These are phyloP conservation scores for Ochotona curzoniae DNA, from an alignment of 2,113 vertebrate genomes.

Conservation along the genomic window DNA sequence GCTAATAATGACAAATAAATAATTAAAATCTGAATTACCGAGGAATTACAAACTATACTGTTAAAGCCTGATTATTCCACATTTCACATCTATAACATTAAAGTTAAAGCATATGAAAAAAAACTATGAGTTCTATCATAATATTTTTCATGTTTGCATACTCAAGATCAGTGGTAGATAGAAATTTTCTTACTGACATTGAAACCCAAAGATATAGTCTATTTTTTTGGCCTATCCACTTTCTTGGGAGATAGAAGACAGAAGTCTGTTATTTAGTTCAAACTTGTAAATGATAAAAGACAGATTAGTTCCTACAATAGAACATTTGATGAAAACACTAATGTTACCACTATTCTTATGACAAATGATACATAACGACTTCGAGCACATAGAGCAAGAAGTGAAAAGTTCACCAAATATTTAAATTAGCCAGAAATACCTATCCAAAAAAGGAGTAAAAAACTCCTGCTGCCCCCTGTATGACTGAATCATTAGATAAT, in stretches of 20 bases:
- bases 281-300: neutral
- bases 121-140: slow-evolving; percentile 16
- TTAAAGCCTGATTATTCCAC: slow-evolving; percentile 41
- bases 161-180: slow-evolving; percentile 15
- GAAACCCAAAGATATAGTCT: neutral
- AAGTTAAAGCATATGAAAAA: slow-evolving; percentile 26
- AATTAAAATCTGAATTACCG: neutral
- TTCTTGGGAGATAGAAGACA: slow-evolving; percentile 14
- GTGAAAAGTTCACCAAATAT: slow-evolving; percentile 22
- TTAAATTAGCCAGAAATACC: neutral
- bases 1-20: neutral
- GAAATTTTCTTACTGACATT: neutral
- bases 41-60: slow-evolving; percentile 31
- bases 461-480: neutral
- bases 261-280: slow-evolving; percentile 18
- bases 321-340: slow-evolving; percentile 27
- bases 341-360: slow-evolving; percentile 18
- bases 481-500: slow-evolving; percentile 33
- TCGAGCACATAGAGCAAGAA: slow-evolving; percentile 1
- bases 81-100: neutral
- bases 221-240: slow-evolving; percentile 52
- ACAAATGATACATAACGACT: slow-evolving; percentile 40
- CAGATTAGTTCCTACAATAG: neutral
- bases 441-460: neutral
- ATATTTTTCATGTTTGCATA: slow-evolving; percentile 14